phyloP scores from a whole-genome alignment of 2,113 vertebrate genomes.

The Eulemur macaco region DNA sequence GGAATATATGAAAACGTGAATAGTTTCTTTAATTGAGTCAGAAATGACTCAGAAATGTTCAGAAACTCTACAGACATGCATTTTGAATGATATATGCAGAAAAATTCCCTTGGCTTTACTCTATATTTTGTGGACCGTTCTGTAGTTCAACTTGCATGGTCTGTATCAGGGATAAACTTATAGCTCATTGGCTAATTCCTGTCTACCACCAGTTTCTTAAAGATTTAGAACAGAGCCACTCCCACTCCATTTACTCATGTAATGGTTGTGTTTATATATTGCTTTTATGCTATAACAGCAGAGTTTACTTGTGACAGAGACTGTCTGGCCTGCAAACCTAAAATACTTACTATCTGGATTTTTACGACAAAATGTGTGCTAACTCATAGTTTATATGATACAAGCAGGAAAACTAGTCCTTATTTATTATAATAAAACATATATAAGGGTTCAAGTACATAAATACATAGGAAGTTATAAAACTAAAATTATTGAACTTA shows the following conservation, averaged over 20 bases:
- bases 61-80: neutral
- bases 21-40: neutral
- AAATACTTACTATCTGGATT: neutral
- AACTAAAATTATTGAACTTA: conserved; percentile 15
- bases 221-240: neutral
- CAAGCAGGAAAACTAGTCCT: neutral
- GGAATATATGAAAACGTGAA: neutral
- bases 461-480: neutral
- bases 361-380: neutral
- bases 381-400: neutral
- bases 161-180: neutral
- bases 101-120: neutral
- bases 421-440: neutral
- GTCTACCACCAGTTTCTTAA: neutral
- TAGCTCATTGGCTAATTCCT: neutral
- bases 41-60: neutral
- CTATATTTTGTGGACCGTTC: neutral
- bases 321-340: neutral
- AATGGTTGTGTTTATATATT: neutral
- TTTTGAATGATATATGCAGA: neutral
- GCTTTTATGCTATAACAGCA: neutral
- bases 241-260: neutral
- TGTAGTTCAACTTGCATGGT: neutral
- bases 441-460: neutral
- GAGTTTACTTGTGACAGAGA: neutral